Percentiles rank a stretch among this genome's conserved stretches.
Evolutionary conservation across 2,113 vertebrate species (phyloP).

Genomic region (Erythrolamprus reginae): DNA sequence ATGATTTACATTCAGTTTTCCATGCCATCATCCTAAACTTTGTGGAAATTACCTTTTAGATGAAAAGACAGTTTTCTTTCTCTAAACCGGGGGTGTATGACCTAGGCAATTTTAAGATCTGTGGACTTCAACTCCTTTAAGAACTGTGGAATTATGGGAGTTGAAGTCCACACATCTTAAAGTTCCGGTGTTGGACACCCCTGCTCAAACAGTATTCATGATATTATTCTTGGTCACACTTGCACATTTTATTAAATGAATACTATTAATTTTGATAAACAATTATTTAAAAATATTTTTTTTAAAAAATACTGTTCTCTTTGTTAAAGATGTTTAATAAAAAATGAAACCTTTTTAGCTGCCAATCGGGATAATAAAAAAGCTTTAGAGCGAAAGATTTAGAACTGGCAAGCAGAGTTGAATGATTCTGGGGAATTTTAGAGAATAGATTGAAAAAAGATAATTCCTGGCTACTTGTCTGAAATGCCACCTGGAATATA

Average conservation of each 20-base stretch:
- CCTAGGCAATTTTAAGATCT: not conserved
- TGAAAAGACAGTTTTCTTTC: conserved; percentile 4
- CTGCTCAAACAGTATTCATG: not conserved
- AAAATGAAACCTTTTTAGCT: not conserved
- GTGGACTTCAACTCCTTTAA: not conserved
- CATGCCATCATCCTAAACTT: not conserved
- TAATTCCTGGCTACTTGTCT: too few species aligned
- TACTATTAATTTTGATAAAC: not conserved
- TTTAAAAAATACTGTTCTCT: not conserved
- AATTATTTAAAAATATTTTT: not conserved
- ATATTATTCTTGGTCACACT: not conserved
- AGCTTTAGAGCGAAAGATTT: not conserved
- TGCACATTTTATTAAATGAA: not conserved
- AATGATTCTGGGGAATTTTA: not conserved
- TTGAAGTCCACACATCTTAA: not conserved
- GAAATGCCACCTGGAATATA: too few species aligned
- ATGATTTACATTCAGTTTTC: not conserved
- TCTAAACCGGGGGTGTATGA: not conserved
- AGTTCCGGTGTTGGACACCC: not conserved
- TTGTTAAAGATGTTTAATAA: not conserved
- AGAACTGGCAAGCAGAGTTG: not conserved
- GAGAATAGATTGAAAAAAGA: not conserved
- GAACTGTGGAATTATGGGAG: not conserved
- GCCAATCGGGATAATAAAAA: not conserved
- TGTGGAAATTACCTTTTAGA: not conserved